Evolutionary conservation across 2,888 invertebrate genomes (phyloP), one percentile per base, ranked within the genome.

Genomic region (Tryphoninae sp.): DNA sequence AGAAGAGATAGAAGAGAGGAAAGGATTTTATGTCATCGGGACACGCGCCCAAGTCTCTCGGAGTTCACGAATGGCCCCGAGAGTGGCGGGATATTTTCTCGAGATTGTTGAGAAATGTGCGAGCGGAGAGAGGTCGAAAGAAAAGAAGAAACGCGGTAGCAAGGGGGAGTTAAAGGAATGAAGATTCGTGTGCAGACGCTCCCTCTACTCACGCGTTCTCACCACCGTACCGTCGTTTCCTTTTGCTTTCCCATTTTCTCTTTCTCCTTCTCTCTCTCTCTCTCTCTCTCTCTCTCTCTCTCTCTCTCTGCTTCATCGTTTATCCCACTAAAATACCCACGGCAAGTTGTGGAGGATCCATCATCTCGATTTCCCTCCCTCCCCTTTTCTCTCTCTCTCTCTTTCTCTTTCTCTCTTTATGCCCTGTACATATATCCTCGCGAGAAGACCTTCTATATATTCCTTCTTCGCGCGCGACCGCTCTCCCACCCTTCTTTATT

Each of bases 271-370:
- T 65, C 33, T 40, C 71, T 42, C 13, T 49, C 62, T 62, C 73
- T 40, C 62, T 55, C 19, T 55, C 55, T 16, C 40, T 13, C 51
- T 40, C 45, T 62, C 40, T 16, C 71, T 65, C 33, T 26, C 71
- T 42, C 13, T 49, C 62, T 62, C 73, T 40, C 62, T 58, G 55
- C 55, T 19, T 23, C 16, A 51, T 78, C 78, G 74, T 69, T 81
- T 78, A 78, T 81, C 78, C 78, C 78, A 65, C 74, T 74, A 74
- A 81, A 74, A 81, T 74, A 74, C 64, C 65, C 45, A 59, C 69
- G 74, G 69, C 74, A 81, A 78, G 81, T 81, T 74, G 81, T 69
- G 69, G 78, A 71, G 45, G 69, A 74, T 81, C 81, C 81, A 81
- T 78, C 81, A 81, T 55, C 42, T 51, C 33, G 22, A 7, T 42